Conservation (phyloP, 2,888 invertebrate species). For the Hemicrepidius hirtus region DNA sequence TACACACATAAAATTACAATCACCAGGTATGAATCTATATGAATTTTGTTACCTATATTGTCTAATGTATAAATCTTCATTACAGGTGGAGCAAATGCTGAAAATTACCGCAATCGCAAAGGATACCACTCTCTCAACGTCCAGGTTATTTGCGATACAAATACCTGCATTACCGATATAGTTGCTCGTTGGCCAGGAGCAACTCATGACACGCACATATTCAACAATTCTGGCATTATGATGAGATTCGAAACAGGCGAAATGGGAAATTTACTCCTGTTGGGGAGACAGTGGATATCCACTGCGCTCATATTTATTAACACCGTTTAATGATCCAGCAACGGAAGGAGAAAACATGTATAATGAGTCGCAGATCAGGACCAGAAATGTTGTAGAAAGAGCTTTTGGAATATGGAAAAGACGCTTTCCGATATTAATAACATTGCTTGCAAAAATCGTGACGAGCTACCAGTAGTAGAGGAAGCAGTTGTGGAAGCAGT, state of each 20-base stretch:
- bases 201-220: constrained; percentile 61
- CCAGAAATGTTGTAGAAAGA: constrained; percentile 59
- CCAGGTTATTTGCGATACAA: constrained; percentile 5
- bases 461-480: background rate
- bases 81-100: background rate
- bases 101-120: constrained; percentile 11
- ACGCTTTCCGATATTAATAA: constrained; percentile 62
- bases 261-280: constrained; percentile 43
- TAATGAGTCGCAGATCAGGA: constrained; percentile 58
- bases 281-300: constrained; percentile 61
- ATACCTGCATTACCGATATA: background rate
- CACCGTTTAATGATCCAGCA: constrained; percentile 53
- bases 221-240: constrained; percentile 59
- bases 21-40: no score
- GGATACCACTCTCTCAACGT: constrained; percentile 6
- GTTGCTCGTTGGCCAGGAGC: constrained; percentile 12
- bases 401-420: constrained; percentile 61
- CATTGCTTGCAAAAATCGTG: background rate
- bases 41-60: no score
- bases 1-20: constrained; percentile 6
- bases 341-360: constrained; percentile 51
- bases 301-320: constrained; percentile 56
- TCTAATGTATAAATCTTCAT: no score
- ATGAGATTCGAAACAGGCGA: constrained; percentile 49
- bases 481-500: no score